These are phyloP conservation scores for Drosophila funebris DNA, from an alignment of 1,140 invertebrate genomes.

Conservation along the genomic window DNA sequence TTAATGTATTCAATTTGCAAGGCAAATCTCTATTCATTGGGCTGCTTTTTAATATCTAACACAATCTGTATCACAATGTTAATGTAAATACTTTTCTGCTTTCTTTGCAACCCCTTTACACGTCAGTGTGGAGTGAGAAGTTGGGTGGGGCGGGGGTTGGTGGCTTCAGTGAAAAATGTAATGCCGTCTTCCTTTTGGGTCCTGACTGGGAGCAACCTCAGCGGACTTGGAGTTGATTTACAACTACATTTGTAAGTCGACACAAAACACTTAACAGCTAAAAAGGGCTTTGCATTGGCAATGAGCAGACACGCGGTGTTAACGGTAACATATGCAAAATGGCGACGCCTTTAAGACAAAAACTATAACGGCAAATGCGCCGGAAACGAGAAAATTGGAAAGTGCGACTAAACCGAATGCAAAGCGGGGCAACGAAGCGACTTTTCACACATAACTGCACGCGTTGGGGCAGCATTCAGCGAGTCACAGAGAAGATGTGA, in stretches of 20 bases:
- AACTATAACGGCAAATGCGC: constrained; percentile 40
- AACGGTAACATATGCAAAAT: constrained; percentile 42
- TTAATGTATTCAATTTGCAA: neutral
- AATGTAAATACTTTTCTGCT: constrained; percentile 7
- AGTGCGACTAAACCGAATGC: constrained; percentile 16
- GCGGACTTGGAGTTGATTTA: constrained; percentile 56
- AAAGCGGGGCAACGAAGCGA: constrained; percentile 41
- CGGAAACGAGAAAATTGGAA: constrained; percentile 22
- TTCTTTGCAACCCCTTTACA: constrained; percentile 5
- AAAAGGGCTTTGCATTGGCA: constrained; percentile 78
- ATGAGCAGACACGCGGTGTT: constrained; percentile 40
- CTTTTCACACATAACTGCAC: constrained; percentile 69
- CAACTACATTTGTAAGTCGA: constrained; percentile 75
- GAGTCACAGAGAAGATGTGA: constrained; percentile 6
- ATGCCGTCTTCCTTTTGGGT: constrained; percentile 11
- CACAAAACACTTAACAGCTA: constrained; percentile 79
- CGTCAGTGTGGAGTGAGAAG: neutral
- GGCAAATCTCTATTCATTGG: neutral
- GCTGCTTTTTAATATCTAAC: neutral
- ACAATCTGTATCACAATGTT: neutral
- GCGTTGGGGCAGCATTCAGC: constrained; percentile 5
- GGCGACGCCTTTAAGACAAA: constrained; percentile 30
- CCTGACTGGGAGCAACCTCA: neutral
- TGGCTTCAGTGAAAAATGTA: constrained; percentile 36
- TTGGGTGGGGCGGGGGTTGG: neutral